A percentile compares a stretch with the other conserved stretches of the same genome.
Evolutionary conservation across 2,113 vertebrate genomes (phyloP).

Genomic region (Zosterops hypoxanthus): DNA sequence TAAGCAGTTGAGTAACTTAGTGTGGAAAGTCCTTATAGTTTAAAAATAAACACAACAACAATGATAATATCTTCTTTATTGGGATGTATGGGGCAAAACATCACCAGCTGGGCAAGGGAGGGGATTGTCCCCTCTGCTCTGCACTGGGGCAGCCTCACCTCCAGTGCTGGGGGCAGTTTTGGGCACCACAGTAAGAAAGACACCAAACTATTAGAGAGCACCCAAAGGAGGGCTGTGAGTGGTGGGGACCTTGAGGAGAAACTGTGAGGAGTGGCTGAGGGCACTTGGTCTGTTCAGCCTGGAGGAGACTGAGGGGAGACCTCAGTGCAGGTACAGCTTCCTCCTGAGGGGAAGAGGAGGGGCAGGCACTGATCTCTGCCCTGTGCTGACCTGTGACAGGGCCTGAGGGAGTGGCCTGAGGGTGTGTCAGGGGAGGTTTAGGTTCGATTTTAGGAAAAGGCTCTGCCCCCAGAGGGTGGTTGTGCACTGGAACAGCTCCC

Average conservation of each 20-base stretch:
- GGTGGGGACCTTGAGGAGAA: background rate
- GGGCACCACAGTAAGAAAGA: background rate
- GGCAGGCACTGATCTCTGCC: background rate
- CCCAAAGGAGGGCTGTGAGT: background rate
- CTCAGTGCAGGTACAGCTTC: background rate
- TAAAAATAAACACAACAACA: background rate
- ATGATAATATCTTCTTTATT: background rate
- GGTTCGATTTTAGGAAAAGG: background rate
- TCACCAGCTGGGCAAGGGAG: rapidly evolving
- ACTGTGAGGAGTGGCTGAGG: background rate
- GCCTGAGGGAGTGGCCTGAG: background rate
- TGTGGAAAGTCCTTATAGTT: background rate
- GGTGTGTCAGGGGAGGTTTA: background rate
- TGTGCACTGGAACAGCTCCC: background rate
- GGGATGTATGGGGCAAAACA: background rate
- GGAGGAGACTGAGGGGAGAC: background rate
- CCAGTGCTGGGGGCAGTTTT: background rate
- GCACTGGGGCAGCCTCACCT: rapidly evolving
- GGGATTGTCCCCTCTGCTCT: background rate
- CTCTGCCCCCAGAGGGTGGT: background rate
- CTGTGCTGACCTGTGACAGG: background rate
- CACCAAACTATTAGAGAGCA: rapidly evolving
- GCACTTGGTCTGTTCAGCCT: background rate
- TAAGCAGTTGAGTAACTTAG: background rate
- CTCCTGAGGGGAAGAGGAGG: background rate